These are phyloP conservation scores for Hipparchia semele DNA, from an alignment of 2,888 invertebrate genomes.

Conservation along the genomic window DNA sequence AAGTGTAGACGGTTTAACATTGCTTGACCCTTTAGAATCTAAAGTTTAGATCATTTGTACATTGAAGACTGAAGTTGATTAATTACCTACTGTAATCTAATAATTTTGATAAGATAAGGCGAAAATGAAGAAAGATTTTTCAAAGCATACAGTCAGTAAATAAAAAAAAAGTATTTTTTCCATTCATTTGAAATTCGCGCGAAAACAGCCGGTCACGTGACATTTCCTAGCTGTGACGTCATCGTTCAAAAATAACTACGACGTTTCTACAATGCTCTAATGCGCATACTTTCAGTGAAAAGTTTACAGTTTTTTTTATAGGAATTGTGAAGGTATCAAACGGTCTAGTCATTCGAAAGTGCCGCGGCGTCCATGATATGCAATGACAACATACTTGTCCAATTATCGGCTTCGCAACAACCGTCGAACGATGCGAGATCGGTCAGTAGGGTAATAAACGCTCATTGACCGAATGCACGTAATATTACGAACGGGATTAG, in stretches of 20 bases:
- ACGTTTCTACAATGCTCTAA: too few relatives aligned
- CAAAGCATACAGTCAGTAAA: background rate
- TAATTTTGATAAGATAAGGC: background rate
- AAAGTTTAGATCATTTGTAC: slow-evolving; percentile 2
- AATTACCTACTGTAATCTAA: slow-evolving; percentile 2
- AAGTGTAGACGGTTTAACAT: slow-evolving; percentile 23
- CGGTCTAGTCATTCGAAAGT: slow-evolving; percentile 29
- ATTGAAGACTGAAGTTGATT: slow-evolving; percentile 6
- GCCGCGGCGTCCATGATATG: slow-evolving; percentile 36
- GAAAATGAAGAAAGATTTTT: background rate
- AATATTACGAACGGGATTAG: slow-evolving; percentile 10
- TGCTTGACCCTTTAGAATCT: slow-evolving; percentile 8
- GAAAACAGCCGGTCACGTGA: too few relatives aligned
- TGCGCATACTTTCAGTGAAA: too few relatives aligned
- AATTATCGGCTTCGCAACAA: slow-evolving; percentile 63
- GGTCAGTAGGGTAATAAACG: slow-evolving; percentile 55
- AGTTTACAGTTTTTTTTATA: too few relatives aligned
- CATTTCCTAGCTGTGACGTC: too few relatives aligned
- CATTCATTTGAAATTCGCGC: too few relatives aligned
- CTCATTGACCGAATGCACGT: slow-evolving; percentile 34
- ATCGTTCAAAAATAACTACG: too few relatives aligned
- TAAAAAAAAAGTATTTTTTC: too few relatives aligned
- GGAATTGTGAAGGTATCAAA: background rate
- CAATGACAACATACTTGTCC: slow-evolving; percentile 46
- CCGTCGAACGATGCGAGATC: slow-evolving; percentile 39